Base-by-base conservation (phyloP, 2,797 vertebrate species). In the Syngnathus acus region DNA sequence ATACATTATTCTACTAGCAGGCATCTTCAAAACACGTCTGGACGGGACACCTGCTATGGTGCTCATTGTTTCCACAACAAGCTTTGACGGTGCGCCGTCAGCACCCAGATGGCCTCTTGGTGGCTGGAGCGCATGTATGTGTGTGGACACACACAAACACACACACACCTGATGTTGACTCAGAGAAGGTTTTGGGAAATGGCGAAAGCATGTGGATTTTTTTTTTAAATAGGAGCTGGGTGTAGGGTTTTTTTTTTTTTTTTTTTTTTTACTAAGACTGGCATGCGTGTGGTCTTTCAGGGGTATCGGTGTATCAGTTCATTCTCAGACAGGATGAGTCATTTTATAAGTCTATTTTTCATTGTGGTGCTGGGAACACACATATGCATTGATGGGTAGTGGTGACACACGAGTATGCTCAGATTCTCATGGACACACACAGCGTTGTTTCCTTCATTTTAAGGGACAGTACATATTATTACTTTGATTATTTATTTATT, bases 31-130 rank as follows among this genome's bases (percentile, higher is more conserved):
- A 80, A 85, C 71, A 76, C 72, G 73, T 58, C 72, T 70, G 73
- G 78, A 70, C 72, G 23, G 67, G 71, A 86, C 80, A 86, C 83
- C 84, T 89, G 87, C 65, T 85, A 71, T 68, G 81, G 78, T 37
- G 71, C 78, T 89, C 78, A 85, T 70, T 84, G 74, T 69, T 81
- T 80, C 81, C 83, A 77, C 73, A 80, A 79, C 80, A 83, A 81
- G 47, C 72, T 81, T 75, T 83, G 79, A 79, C 78, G 78, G 83
- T 79, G 72, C 80, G 76, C 77, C 66, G 37, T 70, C 78, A 84
- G 81, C 64, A 16, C 74, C 76, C 65, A 66, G 69, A 80, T 84
- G 65, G 45, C 68, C 68, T 77, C 75, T 86, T 87, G 83, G 84
- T 86, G 81, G 85, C 81, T 82, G 77, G 67, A 76, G 68, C 13